phyloP scores from a whole-genome alignment of 2,113 vertebrate species.

The Octodon degus region DNA sequence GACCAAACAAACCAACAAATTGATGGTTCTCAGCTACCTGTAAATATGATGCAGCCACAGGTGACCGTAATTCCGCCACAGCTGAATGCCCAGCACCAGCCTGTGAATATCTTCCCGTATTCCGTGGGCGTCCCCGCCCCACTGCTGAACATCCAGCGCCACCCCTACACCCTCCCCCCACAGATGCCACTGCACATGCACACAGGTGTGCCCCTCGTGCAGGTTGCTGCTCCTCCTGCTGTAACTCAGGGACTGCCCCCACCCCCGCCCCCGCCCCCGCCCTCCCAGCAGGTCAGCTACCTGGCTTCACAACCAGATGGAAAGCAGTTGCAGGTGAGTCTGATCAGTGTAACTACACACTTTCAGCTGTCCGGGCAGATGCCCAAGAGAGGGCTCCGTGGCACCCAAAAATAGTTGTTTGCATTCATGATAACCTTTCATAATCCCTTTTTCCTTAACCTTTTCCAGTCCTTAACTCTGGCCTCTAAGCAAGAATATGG shows the following conservation, averaged over 20 bases:
- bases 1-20: conserved; percentile 85
- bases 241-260: conserved; percentile 95
- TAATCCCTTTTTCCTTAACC: not conserved
- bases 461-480: not conserved
- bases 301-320: conserved; percentile 90
- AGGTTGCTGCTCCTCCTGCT: conserved; percentile 89
- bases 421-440: conserved; percentile 67
- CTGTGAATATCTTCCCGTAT: conserved; percentile 88
- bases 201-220: conserved; percentile 91
- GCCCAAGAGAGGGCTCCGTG: conserved; percentile 22
- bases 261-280: conserved; percentile 96
- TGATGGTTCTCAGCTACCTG: conserved; percentile 90
- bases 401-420: not conserved
- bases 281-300: conserved; percentile 93
- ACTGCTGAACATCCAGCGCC: conserved; percentile 90
- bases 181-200: conserved; percentile 94
- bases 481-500: not conserved
- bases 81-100: conserved; percentile 86
- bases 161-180: conserved; percentile 90
- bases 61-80: conserved; percentile 88
- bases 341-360: conserved; percentile 3
- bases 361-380: not conserved
- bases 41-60: conserved; percentile 90
- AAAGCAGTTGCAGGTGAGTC: conserved; percentile 91
- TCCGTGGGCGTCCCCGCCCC: conserved; percentile 89